Percentiles rank a stretch among this genome's conserved stretches.
Conservation (phyloP, 2,797 vertebrate genomes). For the Cuculus canorus region DNA sequence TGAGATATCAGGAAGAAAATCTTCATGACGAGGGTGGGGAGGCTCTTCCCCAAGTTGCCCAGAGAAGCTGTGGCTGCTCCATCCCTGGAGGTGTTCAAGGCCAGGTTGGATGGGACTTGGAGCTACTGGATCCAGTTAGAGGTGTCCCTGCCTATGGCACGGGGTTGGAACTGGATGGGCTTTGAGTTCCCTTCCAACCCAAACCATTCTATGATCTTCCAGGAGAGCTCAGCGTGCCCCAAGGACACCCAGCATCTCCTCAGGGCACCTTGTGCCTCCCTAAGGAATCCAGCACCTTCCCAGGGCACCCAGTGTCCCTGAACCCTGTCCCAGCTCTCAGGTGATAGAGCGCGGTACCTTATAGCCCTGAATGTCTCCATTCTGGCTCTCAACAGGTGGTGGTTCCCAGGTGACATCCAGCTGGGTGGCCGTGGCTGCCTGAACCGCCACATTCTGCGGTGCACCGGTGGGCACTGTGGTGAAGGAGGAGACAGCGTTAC, state of each 20-base stretch:
- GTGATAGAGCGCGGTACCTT: slow-evolving; percentile 78
- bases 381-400: slow-evolving; percentile 87
- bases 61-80: no score
- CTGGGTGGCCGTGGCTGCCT: slow-evolving; percentile 89
- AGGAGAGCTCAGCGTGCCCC: neutral
- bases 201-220: no score
- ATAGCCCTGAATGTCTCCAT: slow-evolving; percentile 97
- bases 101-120: no score
- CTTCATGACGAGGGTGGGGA: no score
- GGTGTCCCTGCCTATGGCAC: no score
- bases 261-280: no score
- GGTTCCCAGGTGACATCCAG: slow-evolving; percentile 95
- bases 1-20: no score
- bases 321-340: neutral
- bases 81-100: no score
- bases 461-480: slow-evolving; percentile 88
- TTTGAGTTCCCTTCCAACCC: no score
- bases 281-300: neutral
- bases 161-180: no score
- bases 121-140: no score
- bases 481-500: neutral
- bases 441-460: slow-evolving; percentile 87
- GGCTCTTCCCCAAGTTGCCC: no score
- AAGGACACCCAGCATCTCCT: neutral
- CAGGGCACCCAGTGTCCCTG: neutral